Evolutionary conservation across 23 tunicate species (phyloP).

Genomic region (Halocynthia aurantium): DNA sequence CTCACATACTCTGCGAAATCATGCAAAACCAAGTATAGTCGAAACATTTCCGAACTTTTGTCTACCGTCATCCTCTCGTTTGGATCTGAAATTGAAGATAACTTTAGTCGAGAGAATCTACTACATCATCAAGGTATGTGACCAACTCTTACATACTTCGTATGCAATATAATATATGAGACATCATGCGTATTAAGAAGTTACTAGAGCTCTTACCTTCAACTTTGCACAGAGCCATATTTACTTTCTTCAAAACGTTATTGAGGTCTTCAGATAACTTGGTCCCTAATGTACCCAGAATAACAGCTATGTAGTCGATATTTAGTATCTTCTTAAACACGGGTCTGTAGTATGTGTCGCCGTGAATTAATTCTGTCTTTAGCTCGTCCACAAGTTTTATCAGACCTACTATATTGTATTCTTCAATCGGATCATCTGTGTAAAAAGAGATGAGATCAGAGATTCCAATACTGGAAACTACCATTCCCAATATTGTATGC

Average conservation of each 20-base stretch:
- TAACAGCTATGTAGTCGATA: constrained; percentile 51
- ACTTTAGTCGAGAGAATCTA: no score
- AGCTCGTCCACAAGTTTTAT: constrained; percentile 46
- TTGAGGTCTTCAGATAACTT: constrained; percentile 37
- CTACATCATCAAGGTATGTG: no score
- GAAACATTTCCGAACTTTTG: constrained; percentile 52
- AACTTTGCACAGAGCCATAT: constrained; percentile 17
- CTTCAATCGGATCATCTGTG: constrained; percentile 4
- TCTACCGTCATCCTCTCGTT: constrained; percentile 34
- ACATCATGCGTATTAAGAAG: not conserved
- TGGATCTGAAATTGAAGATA: constrained; percentile 30
- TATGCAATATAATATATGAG: no score
- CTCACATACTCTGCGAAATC: constrained; percentile 31
- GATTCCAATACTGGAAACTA: no score
- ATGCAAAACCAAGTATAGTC: constrained; percentile 50
- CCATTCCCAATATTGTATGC: no score
- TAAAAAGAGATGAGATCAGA: not conserved
- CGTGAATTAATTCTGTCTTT: constrained; percentile 41
- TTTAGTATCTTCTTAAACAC: constrained; percentile 57
- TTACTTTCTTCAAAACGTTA: constrained; percentile 56
- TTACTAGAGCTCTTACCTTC: constrained; percentile 9
- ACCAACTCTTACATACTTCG: no score
- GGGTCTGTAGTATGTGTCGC: constrained; percentile 35
- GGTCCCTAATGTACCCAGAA: constrained; percentile 19
- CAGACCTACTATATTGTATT: constrained; percentile 24